These are phyloP conservation scores for Cottus gobio DNA, from an alignment of 2,113 vertebrate species.

Conservation along the genomic window DNA sequence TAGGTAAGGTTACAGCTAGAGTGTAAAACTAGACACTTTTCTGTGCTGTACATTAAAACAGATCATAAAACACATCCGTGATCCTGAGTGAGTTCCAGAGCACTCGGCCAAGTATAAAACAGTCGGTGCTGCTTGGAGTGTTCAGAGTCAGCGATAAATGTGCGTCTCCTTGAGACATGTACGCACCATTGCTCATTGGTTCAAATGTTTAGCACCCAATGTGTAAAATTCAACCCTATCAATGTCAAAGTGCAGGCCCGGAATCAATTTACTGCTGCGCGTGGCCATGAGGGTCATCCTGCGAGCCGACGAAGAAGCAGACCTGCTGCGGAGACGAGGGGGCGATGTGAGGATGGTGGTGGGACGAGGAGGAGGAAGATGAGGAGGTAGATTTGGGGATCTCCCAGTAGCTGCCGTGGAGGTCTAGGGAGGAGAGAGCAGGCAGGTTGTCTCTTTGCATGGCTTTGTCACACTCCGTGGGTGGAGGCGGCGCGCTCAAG, in stretches of 20 bases:
- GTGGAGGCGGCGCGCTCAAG: conserved; percentile 69
- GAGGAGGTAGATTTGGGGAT: conserved; percentile 54
- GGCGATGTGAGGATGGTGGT: neutral
- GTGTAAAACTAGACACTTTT: conserved; percentile 3
- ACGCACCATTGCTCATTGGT: neutral
- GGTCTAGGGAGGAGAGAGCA: conserved; percentile 76
- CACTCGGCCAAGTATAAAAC: neutral
- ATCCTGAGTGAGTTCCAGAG: conserved; percentile 8
- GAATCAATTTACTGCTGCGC: neutral
- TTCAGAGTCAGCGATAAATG: conserved; percentile 9
- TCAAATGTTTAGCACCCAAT: neutral
- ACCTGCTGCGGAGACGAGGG: conserved; percentile 55
- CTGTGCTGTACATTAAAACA: conserved; percentile 6
- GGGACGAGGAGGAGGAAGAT: neutral
- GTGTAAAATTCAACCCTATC: neutral
- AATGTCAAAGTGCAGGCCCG: neutral
- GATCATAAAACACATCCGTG: conserved; percentile 8
- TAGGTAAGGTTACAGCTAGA: neutral
- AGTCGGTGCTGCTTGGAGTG: conserved; percentile 23
- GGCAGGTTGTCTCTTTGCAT: conserved; percentile 51
- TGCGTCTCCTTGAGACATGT: neutral
- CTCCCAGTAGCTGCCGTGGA: conserved; percentile 84
- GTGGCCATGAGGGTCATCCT: conserved; percentile 33
- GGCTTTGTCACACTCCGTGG: conserved; percentile 50
- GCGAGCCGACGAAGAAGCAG: conserved; percentile 70